phyloP scores from a whole-genome alignment of 2,888 invertebrate species.

The Sinhomidia bicolor region DNA sequence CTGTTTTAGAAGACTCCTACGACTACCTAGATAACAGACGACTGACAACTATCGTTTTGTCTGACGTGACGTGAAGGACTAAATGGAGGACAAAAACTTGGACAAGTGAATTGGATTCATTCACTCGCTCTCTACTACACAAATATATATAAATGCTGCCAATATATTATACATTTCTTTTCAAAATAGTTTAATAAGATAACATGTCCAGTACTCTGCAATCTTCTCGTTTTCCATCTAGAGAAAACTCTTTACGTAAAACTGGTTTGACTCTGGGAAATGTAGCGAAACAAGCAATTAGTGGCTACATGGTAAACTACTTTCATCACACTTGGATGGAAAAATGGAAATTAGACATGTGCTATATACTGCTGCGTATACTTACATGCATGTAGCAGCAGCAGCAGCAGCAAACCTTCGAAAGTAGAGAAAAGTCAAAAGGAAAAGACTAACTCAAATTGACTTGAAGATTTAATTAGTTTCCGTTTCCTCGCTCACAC shows the following conservation, averaged over 20 bases:
- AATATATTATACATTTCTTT: neutral
- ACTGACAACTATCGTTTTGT: too few relatives aligned
- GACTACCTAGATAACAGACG: too few relatives aligned
- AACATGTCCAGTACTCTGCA: neutral
- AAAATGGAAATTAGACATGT: slow-evolving; percentile 39
- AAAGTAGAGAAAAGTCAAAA: neutral
- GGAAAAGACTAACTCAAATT: slow-evolving; percentile 3
- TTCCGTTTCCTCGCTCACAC: neutral
- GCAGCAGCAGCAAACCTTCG: neutral
- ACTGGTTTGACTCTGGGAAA: neutral
- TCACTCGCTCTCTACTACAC: neutral
- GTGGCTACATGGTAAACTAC: slow-evolving; percentile 15
- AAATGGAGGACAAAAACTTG: slow-evolving; percentile 1
- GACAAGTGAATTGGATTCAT: neutral
- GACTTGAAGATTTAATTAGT: slow-evolving; percentile 61
- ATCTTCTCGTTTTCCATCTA: too few relatives aligned
- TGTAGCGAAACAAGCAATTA: slow-evolving; percentile 58
- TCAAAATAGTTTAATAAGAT: too few relatives aligned
- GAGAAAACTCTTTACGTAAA: neutral
- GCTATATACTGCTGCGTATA: too few relatives aligned
- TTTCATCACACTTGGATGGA: slow-evolving; percentile 23
- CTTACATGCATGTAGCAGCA: neutral
- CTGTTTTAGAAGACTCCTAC: too few relatives aligned
- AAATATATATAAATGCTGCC: neutral
- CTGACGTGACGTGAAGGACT: slow-evolving; percentile 10